These are phyloP conservation scores for Dendrolimus houi DNA, from an alignment of 2,888 invertebrate genomes.

Conservation along the genomic window DNA sequence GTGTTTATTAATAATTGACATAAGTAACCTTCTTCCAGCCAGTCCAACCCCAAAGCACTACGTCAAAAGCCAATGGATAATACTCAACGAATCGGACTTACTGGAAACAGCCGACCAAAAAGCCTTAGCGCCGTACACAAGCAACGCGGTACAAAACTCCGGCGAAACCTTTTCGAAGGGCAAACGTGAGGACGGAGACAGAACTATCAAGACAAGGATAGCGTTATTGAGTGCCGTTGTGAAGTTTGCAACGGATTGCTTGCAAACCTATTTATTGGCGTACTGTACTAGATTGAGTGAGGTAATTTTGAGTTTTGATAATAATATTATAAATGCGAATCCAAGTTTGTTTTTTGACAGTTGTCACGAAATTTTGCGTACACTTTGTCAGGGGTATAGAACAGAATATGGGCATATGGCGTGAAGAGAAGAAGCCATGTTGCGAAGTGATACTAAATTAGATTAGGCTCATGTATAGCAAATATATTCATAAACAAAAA, in stretches of 20 bases:
- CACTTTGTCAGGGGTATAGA: no score
- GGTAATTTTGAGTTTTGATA: slow-evolving; percentile 23
- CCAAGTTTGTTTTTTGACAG: no score
- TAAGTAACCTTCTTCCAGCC: slow-evolving; percentile 25
- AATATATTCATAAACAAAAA: no score
- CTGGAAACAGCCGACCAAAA: slow-evolving; percentile 22
- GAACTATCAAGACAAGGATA: slow-evolving; percentile 43
- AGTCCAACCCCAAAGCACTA: slow-evolving; percentile 43
- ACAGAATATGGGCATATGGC: no score
- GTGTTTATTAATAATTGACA: no score
- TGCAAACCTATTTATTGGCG: slow-evolving; percentile 67
- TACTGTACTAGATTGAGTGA: slow-evolving; percentile 72
- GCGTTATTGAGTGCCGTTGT: slow-evolving; percentile 48
- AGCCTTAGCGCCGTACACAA: slow-evolving; percentile 8
- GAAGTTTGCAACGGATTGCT: slow-evolving; percentile 61
- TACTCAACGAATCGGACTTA: slow-evolving; percentile 42
- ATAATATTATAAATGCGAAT: no score
- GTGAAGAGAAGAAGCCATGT: no score
- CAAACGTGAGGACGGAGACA: slow-evolving; percentile 22
- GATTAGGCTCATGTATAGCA: no score
- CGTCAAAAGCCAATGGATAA: slow-evolving; percentile 49
- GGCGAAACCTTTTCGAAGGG: slow-evolving; percentile 13
- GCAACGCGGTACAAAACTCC: slow-evolving; percentile 5
- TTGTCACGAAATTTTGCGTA: no score
- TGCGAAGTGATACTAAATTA: no score